Evolutionary conservation across 2,888 invertebrate genomes (phyloP), one percentile per base, ranked within the genome.

Genomic region (Xanthia icteritia): DNA sequence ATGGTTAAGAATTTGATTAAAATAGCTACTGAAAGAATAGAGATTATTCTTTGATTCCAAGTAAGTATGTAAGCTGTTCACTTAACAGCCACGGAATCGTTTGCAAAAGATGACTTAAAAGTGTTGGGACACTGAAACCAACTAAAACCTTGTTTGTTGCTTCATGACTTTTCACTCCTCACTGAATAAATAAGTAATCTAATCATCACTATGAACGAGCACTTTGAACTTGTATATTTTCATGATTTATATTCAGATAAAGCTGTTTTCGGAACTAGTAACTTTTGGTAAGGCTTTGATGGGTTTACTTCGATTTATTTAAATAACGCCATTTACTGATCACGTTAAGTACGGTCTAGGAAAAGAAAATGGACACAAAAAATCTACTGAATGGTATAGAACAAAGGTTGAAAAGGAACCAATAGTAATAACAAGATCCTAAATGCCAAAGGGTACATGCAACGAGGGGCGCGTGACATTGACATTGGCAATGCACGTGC

Each of bases 391-490:
- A 76, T 58, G 48, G 5, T 54, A 48, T n/a, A 61, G 56, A 36
- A 72, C 64, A 65, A 74, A 72, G 56, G 60, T 72, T 56, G 48
- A 70, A 83, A 56, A 51, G 48, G 74, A 67, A 74, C 31, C 58
- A 42, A 58, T 63, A 73, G 63, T 70, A 75, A 81, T 67, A 73
- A 73, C 36, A 79, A 74, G 69, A 66, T 66, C 23, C 77, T 81
- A 76, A 82, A 82, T 82, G 77, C 23, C 81, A 81, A 79, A 83
- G 80, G 85, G 84, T 85, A 74, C 78, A 86, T 89, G 88, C 86
- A 89, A 79, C 89, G 86, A 88, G 82, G 89, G 83, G 87, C 90
- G 90, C 90, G 92, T 93, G 93, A 93, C 94, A 94, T 94, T 94
- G 94, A 94, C 93, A 94, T 94, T 94, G 93, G 81, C 84, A 87